These are phyloP conservation scores for Allacma fusca DNA, from an alignment of 2,888 invertebrate species.

Conservation along the genomic window DNA sequence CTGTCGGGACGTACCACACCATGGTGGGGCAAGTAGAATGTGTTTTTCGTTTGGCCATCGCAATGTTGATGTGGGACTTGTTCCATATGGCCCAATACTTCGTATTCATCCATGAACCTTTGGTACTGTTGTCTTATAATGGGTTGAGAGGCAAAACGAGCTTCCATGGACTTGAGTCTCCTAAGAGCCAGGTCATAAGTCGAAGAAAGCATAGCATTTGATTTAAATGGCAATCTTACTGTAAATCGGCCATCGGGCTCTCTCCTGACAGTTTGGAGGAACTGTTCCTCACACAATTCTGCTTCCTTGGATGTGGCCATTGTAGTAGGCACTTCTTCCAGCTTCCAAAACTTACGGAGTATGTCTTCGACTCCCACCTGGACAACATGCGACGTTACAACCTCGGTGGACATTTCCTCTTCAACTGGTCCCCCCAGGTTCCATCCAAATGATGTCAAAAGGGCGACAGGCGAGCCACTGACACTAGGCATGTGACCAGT, in stretches of 20 bases:
- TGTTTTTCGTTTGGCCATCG: not conserved
- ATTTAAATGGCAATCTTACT: slow-evolving; percentile 40
- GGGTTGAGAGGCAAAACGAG: not conserved
- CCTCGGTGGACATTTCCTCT: not conserved
- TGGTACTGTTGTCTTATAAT: slow-evolving; percentile 42
- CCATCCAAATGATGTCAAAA: slow-evolving; percentile 39
- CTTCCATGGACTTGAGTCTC: not conserved
- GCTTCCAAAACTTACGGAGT: not conserved
- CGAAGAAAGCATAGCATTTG: not conserved
- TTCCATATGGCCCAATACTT: slow-evolving; percentile 57
- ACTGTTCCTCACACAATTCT: slow-evolving; percentile 39
- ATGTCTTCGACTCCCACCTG: not conserved
- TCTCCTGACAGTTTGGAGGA: slow-evolving; percentile 4
- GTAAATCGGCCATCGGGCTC: slow-evolving; percentile 36
- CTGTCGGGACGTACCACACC: slow-evolving; percentile 59
- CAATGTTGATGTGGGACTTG: slow-evolving; percentile 41
- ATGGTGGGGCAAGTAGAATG: slow-evolving; percentile 62
- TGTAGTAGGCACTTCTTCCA: not conserved
- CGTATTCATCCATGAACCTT: slow-evolving; percentile 55
- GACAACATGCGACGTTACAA: too few relatives aligned
- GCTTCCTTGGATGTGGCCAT: slow-evolving; percentile 46
- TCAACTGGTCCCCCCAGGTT: slow-evolving; percentile 23
- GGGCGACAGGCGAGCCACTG: slow-evolving; percentile 2
- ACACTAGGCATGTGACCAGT: not conserved
- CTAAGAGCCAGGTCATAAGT: not conserved